These are phyloP conservation scores for Aptenodytes forsteri DNA, from an alignment of 2,113 vertebrate species.

Conservation along the genomic window DNA sequence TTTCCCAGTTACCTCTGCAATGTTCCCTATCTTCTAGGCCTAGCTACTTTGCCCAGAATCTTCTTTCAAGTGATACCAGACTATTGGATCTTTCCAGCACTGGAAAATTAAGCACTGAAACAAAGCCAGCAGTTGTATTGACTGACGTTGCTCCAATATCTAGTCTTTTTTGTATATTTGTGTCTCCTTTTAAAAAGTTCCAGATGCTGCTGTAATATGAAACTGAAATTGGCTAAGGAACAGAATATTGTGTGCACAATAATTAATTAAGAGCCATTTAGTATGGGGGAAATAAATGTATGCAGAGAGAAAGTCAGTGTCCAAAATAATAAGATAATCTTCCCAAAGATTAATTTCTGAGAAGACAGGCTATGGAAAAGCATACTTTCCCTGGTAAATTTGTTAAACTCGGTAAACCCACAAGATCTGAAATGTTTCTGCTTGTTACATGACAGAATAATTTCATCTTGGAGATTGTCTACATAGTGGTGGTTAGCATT, in stretches of 20 bases:
- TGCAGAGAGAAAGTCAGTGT: background rate
- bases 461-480: background rate
- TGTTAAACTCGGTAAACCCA: background rate
- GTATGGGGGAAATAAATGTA: background rate
- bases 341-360: background rate
- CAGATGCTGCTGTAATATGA: background rate
- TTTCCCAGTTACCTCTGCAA: background rate
- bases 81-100: background rate
- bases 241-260: accelerated
- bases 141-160: background rate
- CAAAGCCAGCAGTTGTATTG: background rate
- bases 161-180: background rate
- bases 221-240: background rate
- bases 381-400: background rate
- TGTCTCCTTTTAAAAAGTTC: background rate
- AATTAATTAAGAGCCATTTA: background rate
- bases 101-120: background rate
- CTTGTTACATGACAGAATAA: background rate
- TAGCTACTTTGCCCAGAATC: background rate
- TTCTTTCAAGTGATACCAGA: background rate
- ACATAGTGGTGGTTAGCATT: background rate
- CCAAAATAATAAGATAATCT: background rate
- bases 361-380: background rate
- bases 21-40: background rate
- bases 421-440: background rate